These are phyloP conservation scores for Danio aesculapii DNA, from an alignment of 2,797 vertebrate species.

Conservation along the genomic window DNA sequence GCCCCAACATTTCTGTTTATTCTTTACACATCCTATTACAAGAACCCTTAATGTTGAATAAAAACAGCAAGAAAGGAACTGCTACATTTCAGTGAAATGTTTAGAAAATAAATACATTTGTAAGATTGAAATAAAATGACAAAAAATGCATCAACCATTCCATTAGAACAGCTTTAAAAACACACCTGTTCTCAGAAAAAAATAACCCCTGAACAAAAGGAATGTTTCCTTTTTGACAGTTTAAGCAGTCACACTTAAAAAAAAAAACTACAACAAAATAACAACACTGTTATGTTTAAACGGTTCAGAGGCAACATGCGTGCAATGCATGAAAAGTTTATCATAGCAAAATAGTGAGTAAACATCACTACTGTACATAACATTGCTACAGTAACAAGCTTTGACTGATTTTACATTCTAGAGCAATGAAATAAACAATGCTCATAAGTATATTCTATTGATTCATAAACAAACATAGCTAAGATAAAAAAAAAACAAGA, in stretches of 20 bases:
- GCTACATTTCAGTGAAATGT: neutral
- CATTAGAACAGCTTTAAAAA: neutral
- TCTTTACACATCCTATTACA: constrained; percentile 31
- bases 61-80: neutral
- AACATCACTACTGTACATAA: neutral
- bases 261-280: neutral
- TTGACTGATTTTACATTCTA: constrained; percentile 3
- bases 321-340: neutral
- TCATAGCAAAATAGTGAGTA: neutral
- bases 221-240: neutral
- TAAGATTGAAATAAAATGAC: constrained; percentile 13
- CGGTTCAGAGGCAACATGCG: constrained; percentile 11
- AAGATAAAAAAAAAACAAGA: neutral
- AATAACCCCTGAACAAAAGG: constrained; percentile 1
- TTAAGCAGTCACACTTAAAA: neutral
- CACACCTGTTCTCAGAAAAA: neutral
- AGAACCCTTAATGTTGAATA: constrained; percentile 6
- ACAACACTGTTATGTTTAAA: neutral
- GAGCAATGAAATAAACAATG: neutral
- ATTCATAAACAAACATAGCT: constrained; percentile 7
- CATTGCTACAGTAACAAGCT: constrained; percentile 25
- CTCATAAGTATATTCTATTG: neutral
- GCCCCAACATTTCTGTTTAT: constrained; percentile 1
- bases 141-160: neutral
- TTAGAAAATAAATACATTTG: constrained; percentile 5